Evolutionary conservation across 1,140 invertebrate species (phyloP).

Genomic region (Linepithema humile): DNA sequence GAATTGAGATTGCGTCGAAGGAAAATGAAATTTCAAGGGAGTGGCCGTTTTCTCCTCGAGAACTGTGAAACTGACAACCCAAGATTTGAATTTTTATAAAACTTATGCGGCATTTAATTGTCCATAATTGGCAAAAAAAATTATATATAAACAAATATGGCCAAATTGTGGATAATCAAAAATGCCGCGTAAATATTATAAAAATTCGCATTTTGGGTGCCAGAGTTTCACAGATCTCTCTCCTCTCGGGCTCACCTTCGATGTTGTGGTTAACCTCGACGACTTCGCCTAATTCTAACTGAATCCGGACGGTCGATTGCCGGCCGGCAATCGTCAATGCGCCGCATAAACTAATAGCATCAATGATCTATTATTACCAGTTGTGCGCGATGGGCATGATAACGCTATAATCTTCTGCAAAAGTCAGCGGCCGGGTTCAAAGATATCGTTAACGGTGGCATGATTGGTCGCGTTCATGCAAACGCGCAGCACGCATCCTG

Average conservation of each 20-base stretch:
- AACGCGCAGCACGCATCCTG: neutral
- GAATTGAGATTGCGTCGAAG: neutral
- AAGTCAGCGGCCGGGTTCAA: neutral
- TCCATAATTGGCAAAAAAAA: no score
- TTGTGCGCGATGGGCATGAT: neutral
- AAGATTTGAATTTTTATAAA: no score
- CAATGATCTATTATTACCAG: neutral
- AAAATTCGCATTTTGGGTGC: no score
- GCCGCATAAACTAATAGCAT: slow-evolving; percentile 5
- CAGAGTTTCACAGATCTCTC: no score
- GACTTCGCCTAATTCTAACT: neutral
- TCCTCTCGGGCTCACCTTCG: neutral
- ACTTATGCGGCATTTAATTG: no score
- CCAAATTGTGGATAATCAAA: no score
- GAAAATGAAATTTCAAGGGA: slow-evolving; percentile 26
- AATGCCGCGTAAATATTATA: no score
- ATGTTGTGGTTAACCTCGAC: neutral
- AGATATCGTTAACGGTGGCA: neutral
- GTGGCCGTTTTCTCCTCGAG: neutral
- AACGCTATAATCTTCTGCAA: neutral
- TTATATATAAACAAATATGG: no score
- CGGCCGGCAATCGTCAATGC: neutral
- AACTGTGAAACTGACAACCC: no score
- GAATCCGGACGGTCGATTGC: neutral
- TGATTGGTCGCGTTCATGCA: neutral